These are phyloP conservation scores for Caloenas nicobarica DNA, from an alignment of 2,113 vertebrate species.

Conservation along the genomic window DNA sequence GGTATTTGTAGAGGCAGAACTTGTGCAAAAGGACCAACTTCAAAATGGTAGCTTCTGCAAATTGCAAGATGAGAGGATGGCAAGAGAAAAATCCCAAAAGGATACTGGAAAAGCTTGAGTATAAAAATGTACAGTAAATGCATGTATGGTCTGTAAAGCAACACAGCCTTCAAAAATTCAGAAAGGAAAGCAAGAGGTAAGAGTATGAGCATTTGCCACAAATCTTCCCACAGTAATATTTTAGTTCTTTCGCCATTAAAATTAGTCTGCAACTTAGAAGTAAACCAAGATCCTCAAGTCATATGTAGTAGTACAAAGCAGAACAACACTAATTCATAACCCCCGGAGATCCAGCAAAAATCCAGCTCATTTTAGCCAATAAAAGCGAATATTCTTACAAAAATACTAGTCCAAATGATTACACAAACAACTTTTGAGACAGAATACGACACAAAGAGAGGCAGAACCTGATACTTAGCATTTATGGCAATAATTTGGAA, in stretches of 20 bases:
- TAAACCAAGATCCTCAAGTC: not conserved
- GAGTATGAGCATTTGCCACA: not conserved
- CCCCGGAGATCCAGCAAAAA: not conserved
- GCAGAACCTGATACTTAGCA: not conserved
- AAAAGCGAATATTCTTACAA: not conserved
- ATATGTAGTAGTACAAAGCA: not conserved
- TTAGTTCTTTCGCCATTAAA: not conserved
- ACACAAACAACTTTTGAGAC: not conserved
- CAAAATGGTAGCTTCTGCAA: not conserved
- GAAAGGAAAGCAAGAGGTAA: not conserved
- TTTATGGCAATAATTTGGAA: not conserved
- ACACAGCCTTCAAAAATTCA: not conserved
- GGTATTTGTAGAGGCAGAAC: not conserved
- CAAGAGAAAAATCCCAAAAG: not conserved
- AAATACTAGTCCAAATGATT: not conserved
- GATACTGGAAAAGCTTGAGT: not conserved
- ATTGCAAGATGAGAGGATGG: not conserved
- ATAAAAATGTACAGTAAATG: not conserved
- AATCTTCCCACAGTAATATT: not conserved
- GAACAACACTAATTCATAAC: not conserved
- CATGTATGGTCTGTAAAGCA: not conserved
- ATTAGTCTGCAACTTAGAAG: not conserved
- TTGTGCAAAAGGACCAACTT: not conserved
- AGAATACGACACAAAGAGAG: not conserved
- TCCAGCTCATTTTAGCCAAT: not conserved